Conservation (phyloP, 2,113 vertebrate species). For the human region DNA sequence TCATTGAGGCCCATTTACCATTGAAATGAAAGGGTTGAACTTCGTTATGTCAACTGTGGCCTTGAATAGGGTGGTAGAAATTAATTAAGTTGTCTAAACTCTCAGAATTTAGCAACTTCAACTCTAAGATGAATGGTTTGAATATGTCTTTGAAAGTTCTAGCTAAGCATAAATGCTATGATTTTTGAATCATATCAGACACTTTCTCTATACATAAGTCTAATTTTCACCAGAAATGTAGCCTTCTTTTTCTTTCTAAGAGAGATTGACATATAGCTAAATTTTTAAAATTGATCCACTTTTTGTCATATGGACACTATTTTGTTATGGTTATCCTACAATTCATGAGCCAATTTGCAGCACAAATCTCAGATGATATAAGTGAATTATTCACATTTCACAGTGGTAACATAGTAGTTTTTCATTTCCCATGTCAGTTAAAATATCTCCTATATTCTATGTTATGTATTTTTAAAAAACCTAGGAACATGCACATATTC, state of each 20-base stretch:
- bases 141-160: background rate
- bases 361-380: conserved; percentile 78
- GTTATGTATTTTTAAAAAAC: background rate
- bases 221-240: conserved; percentile 50
- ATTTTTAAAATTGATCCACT: conserved; percentile 36
- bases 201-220: background rate
- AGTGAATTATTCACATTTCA: conserved; percentile 78
- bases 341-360: conserved; percentile 79
- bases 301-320: conserved; percentile 60
- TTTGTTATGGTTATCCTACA: conserved; percentile 72
- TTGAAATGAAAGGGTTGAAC: background rate
- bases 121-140: background rate
- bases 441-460: conserved; percentile 68
- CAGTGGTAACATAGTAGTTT: conserved; percentile 73
- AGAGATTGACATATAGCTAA: conserved; percentile 30
- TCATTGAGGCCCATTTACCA: background rate
- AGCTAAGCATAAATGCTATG: conserved; percentile 2
- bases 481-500: conserved; percentile 8
- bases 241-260: conserved; percentile 33
- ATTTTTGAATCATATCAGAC: background rate
- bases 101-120: background rate
- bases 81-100: background rate
- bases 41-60: background rate
- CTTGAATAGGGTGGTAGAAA: background rate
- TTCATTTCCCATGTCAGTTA: conserved; percentile 75